Evolutionary conservation across 2,113 vertebrate genomes (phyloP).

Genomic region (Charadrius vociferus): DNA sequence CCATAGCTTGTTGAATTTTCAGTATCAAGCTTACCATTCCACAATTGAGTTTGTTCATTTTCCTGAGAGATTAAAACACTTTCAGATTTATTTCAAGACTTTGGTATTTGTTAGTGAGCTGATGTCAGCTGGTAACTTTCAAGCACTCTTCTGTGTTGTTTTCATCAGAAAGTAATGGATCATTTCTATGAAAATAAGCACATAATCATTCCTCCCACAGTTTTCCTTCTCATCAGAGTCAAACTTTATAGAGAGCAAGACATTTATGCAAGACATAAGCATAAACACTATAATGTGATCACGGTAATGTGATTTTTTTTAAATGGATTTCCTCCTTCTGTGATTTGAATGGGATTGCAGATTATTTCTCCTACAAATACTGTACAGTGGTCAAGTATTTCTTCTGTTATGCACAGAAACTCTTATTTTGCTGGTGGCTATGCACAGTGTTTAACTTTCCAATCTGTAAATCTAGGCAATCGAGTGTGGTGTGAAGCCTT

Average conservation of each 20-base stretch:
- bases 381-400: neutral
- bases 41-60: neutral
- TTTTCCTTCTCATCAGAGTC: neutral
- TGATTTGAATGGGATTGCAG: neutral
- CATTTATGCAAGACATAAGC: neutral
- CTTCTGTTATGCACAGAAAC: neutral
- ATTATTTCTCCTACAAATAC: neutral
- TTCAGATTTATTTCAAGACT: neutral
- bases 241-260: neutral
- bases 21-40: neutral
- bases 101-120: neutral
- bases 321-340: neutral
- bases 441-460: neutral
- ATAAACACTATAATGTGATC: neutral
- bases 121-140: neutral
- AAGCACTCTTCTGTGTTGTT: neutral
- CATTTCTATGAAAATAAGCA: constrained; percentile 17
- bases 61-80: neutral
- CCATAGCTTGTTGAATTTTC: neutral
- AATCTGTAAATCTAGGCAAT: neutral
- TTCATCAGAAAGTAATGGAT: neutral
- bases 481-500: neutral
- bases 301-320: neutral
- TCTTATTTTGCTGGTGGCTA: neutral
- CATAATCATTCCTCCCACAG: constrained; percentile 11